Evolutionary conservation across 1,140 invertebrate genomes (phyloP).

Genomic region (Muscidifurax raptorellus): DNA sequence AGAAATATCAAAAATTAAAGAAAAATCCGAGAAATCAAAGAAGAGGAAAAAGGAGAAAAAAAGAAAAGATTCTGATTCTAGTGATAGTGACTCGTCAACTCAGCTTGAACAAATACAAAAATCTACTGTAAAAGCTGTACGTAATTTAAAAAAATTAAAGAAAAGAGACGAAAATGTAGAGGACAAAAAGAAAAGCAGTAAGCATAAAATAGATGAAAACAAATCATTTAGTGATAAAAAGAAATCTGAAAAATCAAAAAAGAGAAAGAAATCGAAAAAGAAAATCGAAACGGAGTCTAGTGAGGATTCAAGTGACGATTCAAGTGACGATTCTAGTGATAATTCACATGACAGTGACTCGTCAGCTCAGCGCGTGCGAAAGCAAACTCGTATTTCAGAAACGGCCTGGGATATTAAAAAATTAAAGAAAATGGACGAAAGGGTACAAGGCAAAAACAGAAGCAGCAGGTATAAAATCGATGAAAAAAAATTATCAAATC

Average conservation of each 20-base stretch:
- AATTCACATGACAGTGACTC: no score
- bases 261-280: not conserved
- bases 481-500: no score
- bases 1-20: not conserved
- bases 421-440: no score
- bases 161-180: not conserved
- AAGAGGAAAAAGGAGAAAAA: not conserved
- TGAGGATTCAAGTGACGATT: not conserved
- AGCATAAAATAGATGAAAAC: not conserved
- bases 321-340: not conserved
- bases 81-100: conserved; percentile 23
- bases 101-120: conserved; percentile 80
- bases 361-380: no score
- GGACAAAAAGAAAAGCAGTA: not conserved
- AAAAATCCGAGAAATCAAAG: not conserved
- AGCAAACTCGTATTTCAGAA: no score
- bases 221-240: not conserved
- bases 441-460: no score
- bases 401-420: no score
- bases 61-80: no score
- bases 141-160: not conserved
- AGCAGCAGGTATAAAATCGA: no score
- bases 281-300: no score
- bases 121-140: conserved; percentile 52
- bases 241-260: not conserved